Base-by-base conservation (phyloP, 2,888 invertebrate genomes). In the Masnerella sp. region DNA sequence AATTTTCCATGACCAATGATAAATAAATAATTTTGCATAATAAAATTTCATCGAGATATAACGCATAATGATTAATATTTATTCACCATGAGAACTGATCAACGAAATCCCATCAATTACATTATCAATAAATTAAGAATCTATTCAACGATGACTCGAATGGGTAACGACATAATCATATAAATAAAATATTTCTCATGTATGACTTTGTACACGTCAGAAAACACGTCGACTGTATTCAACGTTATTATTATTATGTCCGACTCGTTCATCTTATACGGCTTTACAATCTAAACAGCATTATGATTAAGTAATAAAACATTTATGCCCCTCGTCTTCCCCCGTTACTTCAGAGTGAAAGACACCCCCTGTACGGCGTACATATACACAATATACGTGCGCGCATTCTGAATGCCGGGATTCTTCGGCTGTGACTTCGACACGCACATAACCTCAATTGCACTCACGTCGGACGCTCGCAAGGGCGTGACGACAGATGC, bases 221-320 rank as follows among this genome's bases (percentile, higher is more conserved):
- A 34, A 34, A 34, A 32, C 14, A 14, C 34, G 34, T 9, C 7
- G 30, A 40, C 15, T 40, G 11, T 34, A 12, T 38, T 7, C 22
- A 8, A 40, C 28, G 17, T 49, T 9, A 18, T 52, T 43, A 47
- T 70, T 56, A 56, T 70, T 40, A 34, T 47, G 38, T 32, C n/a
- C 59, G 22, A 52, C 42, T 45, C 49, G 56, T 67, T 49, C 58
- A 51, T 67, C 64, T 71, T 49, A 56, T 51, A n/a, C n/a, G 45
- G 49, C 54, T 56, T 38, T 61, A 61, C 45, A 71, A 71, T 59
- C 64, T 59, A 71, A 71, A 59, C 64, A 73, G 83, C 83, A 81
- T 85, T 84, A 84, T 85, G 86, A 87, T 87, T 87, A 85, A 87
- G 86, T 85, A 86, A 87, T 86, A 86, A 86, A 87, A 86, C 85